Evolutionary conservation across 2,888 invertebrate genomes (phyloP).

Genomic region (Lasioglossum calceatum): DNA sequence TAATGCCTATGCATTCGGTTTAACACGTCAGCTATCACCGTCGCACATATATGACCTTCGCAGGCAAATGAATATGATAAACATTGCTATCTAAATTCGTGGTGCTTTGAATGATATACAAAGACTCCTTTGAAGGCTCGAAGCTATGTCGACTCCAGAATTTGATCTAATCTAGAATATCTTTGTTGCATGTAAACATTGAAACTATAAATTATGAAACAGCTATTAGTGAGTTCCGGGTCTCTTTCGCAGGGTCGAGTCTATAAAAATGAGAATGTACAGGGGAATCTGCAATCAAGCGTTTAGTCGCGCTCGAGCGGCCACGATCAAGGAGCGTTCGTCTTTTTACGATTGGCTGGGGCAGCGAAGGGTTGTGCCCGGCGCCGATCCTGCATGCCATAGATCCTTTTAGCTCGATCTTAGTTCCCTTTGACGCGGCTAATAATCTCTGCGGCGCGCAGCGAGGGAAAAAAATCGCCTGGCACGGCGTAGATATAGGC

Average conservation of each 20-base stretch:
- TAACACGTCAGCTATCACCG: too few species aligned
- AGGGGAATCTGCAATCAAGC: neutral
- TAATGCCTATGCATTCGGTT: too few species aligned
- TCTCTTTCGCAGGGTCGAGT: neutral
- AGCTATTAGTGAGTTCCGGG: neutral
- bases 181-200: neutral
- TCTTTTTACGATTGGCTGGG: neutral
- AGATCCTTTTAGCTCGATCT: constrained; percentile 23
- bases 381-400: neutral
- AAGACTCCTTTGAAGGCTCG: neutral
- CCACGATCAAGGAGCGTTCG: neutral
- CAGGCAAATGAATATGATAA: neutral
- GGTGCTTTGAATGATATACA: too few species aligned
- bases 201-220: neutral
- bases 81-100: neutral
- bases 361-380: neutral
- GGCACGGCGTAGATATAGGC: neutral
- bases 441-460: constrained; percentile 36
- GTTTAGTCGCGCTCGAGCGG: neutral
- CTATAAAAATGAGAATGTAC: neutral
- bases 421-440: constrained; percentile 30
- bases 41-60: too few species aligned
- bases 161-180: neutral
- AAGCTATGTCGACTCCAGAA: neutral
- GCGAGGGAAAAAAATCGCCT: constrained; percentile 44